phyloP scores from a whole-genome alignment of 2,888 invertebrate genomes.

The Dermolepida albohirtum region DNA sequence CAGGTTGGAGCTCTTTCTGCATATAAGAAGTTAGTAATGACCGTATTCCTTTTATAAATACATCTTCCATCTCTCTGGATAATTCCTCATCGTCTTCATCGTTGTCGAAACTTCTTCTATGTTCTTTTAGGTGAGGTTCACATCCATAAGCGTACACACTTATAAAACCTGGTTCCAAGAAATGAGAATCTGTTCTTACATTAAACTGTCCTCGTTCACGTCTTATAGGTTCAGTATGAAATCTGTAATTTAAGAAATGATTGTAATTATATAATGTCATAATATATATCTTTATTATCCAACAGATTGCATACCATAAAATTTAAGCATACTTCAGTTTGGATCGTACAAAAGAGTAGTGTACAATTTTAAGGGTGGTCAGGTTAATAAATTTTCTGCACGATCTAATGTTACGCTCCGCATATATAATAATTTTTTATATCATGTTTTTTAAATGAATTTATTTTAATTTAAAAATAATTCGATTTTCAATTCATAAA shows the following conservation, averaged over 20 bases:
- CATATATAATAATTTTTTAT: no score
- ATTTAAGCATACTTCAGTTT: no score
- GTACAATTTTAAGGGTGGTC: no score
- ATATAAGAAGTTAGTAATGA: conserved; percentile 84
- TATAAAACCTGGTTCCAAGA: conserved; percentile 86
- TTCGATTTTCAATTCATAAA: no score
- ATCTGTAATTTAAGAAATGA: conserved; percentile 57
- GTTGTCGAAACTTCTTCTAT: conserved; percentile 56
- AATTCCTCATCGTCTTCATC: conserved; percentile 74
- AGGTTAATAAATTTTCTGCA: no score
- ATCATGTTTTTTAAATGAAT: no score
- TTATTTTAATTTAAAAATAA: no score
- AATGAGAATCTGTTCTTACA: conserved; percentile 84
- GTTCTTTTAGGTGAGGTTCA: conserved; percentile 66
- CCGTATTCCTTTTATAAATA: conserved; percentile 85
- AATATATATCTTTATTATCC: background rate
- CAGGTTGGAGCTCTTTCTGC: conserved; percentile 85
- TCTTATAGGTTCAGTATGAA: conserved; percentile 78
- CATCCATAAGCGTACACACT: conserved; percentile 89
- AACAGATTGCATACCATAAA: no score
- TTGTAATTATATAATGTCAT: background rate
- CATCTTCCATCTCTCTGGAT: conserved; percentile 85
- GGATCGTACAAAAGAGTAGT: no score
- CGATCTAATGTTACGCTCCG: no score
- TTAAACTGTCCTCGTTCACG: conserved; percentile 78